Conservation (phyloP, 2,888 invertebrate species). For the Tachina lurida region DNA sequence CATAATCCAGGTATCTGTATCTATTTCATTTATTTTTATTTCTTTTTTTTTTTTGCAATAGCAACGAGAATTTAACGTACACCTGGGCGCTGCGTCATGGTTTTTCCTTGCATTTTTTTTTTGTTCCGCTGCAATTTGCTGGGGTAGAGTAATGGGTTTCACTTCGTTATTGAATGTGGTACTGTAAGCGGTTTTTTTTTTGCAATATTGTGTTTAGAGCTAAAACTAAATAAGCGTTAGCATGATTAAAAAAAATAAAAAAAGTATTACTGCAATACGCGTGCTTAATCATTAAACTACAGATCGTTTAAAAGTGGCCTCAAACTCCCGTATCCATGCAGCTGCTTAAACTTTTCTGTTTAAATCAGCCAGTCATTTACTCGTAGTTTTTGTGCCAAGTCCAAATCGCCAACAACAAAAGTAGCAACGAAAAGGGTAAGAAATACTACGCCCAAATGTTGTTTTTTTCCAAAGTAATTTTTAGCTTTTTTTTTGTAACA, state of each 20-base stretch:
- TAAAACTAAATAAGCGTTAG: slow-evolving; percentile 12
- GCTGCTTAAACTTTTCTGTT: slow-evolving; percentile 66
- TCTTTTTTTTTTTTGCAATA: slow-evolving; percentile 20
- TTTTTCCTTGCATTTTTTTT: slow-evolving; percentile 41
- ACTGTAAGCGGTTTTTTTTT: slow-evolving; percentile 6
- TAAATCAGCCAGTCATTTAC: slow-evolving; percentile 60
- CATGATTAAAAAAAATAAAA: slow-evolving; percentile 1
- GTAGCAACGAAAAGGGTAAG: slow-evolving; percentile 22
- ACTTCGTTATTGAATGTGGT: slow-evolving; percentile 15
- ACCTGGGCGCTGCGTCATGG: slow-evolving; percentile 68
- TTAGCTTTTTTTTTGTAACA: slow-evolving; percentile 19
- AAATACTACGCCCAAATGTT: slow-evolving; percentile 54
- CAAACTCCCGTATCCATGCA: slow-evolving; percentile 48
- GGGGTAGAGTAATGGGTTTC: slow-evolving; percentile 16
- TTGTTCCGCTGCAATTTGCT: slow-evolving; percentile 22
- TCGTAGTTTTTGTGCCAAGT: slow-evolving; percentile 13
- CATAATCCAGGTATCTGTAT: slow-evolving; percentile 56
- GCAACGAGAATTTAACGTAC: slow-evolving; percentile 47
- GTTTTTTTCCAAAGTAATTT: slow-evolving; percentile 10
- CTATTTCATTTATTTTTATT: slow-evolving; percentile 46
- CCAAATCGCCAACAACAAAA: slow-evolving; percentile 19
- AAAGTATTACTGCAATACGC: slow-evolving; percentile 66
- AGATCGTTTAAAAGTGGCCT: slow-evolving; percentile 67
- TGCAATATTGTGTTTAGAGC: neutral
- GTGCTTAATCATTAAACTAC: slow-evolving; percentile 70